Evolutionary conservation across 2,113 vertebrate genomes (phyloP).

Genomic region (Tursiops truncatus): DNA sequence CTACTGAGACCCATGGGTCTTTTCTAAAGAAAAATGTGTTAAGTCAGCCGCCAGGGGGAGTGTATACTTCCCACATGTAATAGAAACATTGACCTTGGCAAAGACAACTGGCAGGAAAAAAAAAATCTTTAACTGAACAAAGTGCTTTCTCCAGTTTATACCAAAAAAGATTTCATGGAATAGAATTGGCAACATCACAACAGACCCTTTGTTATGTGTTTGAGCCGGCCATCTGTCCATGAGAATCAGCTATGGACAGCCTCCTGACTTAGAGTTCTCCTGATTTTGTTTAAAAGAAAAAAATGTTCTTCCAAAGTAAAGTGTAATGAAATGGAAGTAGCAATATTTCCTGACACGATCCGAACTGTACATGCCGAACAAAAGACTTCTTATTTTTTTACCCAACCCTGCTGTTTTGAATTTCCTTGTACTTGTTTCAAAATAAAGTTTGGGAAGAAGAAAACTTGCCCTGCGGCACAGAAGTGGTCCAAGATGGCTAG

Average conservation of each 20-base stretch:
- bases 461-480: not conserved
- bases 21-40: not conserved
- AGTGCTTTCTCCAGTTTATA: constrained; percentile 70
- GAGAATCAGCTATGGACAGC: constrained; percentile 9
- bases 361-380: constrained; percentile 53
- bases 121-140: constrained; percentile 58
- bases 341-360: constrained; percentile 54
- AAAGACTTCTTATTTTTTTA: constrained; percentile 57
- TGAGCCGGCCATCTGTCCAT: constrained; percentile 36
- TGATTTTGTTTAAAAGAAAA: constrained; percentile 16
- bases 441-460: constrained; percentile 50
- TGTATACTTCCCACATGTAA: not conserved
- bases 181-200: constrained; percentile 61
- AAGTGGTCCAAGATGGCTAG: not conserved
- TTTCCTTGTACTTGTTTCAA: constrained; percentile 69
- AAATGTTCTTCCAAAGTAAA: constrained; percentile 39
- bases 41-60: constrained; percentile 65
- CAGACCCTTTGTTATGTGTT: constrained; percentile 55
- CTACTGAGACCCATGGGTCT: not conserved
- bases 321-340: constrained; percentile 45
- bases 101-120: constrained; percentile 23
- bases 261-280: constrained; percentile 39
- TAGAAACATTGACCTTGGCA: constrained; percentile 70
- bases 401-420: constrained; percentile 53
- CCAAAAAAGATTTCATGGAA: constrained; percentile 62